Base-by-base conservation (phyloP, 2,797 vertebrate species). In the Phalloptychus januarius region DNA sequence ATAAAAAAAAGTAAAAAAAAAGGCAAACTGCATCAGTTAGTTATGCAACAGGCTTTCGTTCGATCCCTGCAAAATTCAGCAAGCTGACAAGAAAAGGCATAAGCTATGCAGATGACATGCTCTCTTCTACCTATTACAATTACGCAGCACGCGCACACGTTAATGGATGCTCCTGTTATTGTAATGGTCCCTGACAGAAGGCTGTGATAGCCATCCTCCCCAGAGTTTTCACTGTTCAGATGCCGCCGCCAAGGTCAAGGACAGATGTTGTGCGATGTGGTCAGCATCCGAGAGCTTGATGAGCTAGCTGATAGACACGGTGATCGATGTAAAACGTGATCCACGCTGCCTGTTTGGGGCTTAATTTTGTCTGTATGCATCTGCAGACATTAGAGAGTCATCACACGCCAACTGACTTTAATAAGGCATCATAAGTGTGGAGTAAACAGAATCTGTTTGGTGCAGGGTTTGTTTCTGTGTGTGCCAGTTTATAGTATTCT, bases 171-270 rank as follows among this genome's bases (percentile, higher is more conserved):
- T 45, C 28, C 67, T 71, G 31, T 83, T 76, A 83, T 79, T 44
- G 70, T 63, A 80, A 87, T 75, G 65, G 69, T 25, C 63, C 44
- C 31, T 70, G 81, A 83, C 85, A 84, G 77, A 71, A 69, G 72
- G 80, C 44, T 79, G 67, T 76, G 78, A 86, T 67, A 8, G 65
- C 58, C 28, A 77, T 58, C 69, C 61, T 82, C 50, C n/a, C 69
- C 38, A 65, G 75, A 80, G 36, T 46, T 8, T 0, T 63, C 40
- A n/a, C n/a, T 38, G 28, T 58, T 38, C 46, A 82, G 63, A 73
- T 36, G 67, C 71, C 38, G 28, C 79, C 23, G 45, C 63, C 88
- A 91, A 90, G 90, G 91, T 91, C 90, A 88, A 84, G 84, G 81
- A 87, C 91, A 88, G 79, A 87, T 86, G 86, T 88, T 80, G 75